Percentiles rank a stretch among this genome's conserved stretches.
These are phyloP conservation scores for Zaprionus tsacasi DNA, from an alignment of 1,140 invertebrate genomes.

Conservation along the genomic window DNA sequence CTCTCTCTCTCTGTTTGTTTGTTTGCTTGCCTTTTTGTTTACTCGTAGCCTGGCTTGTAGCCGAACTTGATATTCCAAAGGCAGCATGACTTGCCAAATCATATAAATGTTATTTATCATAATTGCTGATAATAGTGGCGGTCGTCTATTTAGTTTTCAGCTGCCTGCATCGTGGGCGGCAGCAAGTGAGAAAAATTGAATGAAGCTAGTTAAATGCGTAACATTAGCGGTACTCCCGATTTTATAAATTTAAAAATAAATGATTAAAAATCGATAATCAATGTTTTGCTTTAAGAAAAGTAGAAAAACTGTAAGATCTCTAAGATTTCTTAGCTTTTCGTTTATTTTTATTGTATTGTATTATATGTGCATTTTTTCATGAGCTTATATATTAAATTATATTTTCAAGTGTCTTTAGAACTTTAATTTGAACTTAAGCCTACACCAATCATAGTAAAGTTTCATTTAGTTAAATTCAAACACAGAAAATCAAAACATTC, in stretches of 20 bases:
- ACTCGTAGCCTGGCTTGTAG: conserved; percentile 15
- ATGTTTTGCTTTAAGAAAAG: too few relatives aligned
- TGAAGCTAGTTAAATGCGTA: conserved; percentile 36
- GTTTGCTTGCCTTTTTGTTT: conserved; percentile 49
- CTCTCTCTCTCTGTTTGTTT: conserved; percentile 26
- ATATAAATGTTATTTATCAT: conserved; percentile 39
- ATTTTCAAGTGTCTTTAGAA: too few relatives aligned
- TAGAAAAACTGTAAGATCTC: too few relatives aligned
- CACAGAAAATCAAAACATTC: too few relatives aligned
- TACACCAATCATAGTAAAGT: too few relatives aligned
- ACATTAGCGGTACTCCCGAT: not conserved
- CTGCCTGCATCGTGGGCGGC: conserved; percentile 27
- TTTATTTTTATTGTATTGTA: too few relatives aligned
- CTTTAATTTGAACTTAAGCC: too few relatives aligned
- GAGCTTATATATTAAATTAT: too few relatives aligned
- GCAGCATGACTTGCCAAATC: conserved; percentile 54
- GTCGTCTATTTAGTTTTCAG: conserved; percentile 2
- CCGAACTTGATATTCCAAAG: conserved; percentile 40
- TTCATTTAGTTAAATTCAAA: too few relatives aligned
- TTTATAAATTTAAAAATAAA: not conserved
- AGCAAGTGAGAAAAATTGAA: conserved; percentile 3
- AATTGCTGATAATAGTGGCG: conserved; percentile 34
- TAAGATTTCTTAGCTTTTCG: too few relatives aligned
- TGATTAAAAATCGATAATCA: too few relatives aligned
- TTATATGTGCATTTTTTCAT: too few relatives aligned